Evolutionary conservation across 2,888 invertebrate genomes (phyloP).

Genomic region (Clivina fossor): DNA sequence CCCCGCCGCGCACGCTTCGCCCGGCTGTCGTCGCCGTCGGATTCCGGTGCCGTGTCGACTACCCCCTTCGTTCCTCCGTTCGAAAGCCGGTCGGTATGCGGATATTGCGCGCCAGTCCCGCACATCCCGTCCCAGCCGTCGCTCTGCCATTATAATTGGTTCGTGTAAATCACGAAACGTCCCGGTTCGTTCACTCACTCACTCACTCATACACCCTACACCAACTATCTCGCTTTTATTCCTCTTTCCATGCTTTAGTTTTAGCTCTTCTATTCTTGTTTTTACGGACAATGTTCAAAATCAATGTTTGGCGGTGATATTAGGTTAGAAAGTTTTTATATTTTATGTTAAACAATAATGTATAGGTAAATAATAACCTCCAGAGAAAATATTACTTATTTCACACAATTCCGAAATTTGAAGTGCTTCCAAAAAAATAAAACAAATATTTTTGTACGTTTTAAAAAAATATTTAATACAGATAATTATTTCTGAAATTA

Average conservation of each 20-base stretch:
- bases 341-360: too few species aligned
- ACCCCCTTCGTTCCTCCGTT: background rate
- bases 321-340: too few species aligned
- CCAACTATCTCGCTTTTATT: background rate
- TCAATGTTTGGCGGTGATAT: too few species aligned
- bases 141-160: slow-evolving; percentile 45
- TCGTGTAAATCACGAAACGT: slow-evolving; percentile 44
- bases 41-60: slow-evolving; percentile 46
- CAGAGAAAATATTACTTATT: too few species aligned
- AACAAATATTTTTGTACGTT: too few species aligned
- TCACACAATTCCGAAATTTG: too few species aligned
- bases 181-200: slow-evolving; percentile 5
- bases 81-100: slow-evolving; percentile 44
- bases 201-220: background rate
- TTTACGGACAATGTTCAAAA: too few species aligned
- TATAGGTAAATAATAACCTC: too few species aligned
- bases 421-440: too few species aligned
- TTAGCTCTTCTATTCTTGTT: background rate
- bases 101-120: slow-evolving; percentile 52
- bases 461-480: too few species aligned
- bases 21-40: slow-evolving; percentile 40
- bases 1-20: slow-evolving; percentile 46
- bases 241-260: background rate
- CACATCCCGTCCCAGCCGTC: slow-evolving; percentile 42
- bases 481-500: too few species aligned